Conservation (phyloP, 1,140 invertebrate species). For the Lerema accius region DNA sequence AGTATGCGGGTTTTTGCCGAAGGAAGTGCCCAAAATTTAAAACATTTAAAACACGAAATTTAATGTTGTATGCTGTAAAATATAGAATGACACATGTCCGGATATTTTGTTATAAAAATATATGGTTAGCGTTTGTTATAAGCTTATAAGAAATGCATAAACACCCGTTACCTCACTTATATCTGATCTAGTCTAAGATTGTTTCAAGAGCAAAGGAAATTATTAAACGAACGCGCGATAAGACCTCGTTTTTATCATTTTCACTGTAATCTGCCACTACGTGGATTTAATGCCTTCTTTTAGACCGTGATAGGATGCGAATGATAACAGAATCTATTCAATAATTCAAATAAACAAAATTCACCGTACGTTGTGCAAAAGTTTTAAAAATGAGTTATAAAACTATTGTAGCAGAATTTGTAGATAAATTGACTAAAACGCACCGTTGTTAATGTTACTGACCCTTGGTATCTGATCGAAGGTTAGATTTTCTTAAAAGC, state of each 20-base stretch:
- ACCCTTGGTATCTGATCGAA: no score
- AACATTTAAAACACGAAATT: no score
- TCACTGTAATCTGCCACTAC: conserved; percentile 21
- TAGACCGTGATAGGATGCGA: not conserved
- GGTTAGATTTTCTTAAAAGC: no score
- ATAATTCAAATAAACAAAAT: not conserved
- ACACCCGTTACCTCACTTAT: conserved; percentile 49
- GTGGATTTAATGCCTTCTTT: conserved; percentile 9
- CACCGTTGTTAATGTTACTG: no score
- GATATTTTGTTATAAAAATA: conserved; percentile 11
- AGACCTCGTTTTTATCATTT: conserved; percentile 15
- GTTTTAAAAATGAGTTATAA: no score
- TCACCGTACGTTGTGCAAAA: no score
- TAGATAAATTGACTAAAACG: no score
- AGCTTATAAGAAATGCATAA: conserved; percentile 48
- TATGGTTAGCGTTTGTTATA: conserved; percentile 42
- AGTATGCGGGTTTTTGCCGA: no score
- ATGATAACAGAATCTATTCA: not conserved
- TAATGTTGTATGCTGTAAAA: no score
- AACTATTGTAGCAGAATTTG: no score
- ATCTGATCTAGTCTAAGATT: conserved; percentile 47
- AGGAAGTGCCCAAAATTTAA: no score
- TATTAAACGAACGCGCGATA: conserved; percentile 30
- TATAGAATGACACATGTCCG: no score
- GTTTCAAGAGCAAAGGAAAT: conserved; percentile 36